phyloP scores from a whole-genome alignment of 2,888 invertebrate genomes.

The Troglohyphantes excavatus region DNA sequence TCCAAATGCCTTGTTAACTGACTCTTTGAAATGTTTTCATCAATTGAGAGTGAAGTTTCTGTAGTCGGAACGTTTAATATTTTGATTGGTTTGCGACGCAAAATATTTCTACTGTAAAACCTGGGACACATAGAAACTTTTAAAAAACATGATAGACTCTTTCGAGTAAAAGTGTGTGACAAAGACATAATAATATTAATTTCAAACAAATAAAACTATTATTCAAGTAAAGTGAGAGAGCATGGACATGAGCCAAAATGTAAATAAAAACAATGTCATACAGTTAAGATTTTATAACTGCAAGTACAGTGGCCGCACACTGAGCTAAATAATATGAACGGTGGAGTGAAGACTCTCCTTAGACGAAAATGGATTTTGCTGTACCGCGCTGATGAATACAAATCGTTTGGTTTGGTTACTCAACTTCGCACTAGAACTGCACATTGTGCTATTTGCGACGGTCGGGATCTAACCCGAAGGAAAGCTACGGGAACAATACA shows the following conservation, averaged over 20 bases:
- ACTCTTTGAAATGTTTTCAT: background rate
- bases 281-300: background rate
- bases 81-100: constrained; percentile 43
- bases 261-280: background rate
- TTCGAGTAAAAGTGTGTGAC: background rate
- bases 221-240: background rate
- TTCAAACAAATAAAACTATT: too few species aligned
- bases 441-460: too few species aligned
- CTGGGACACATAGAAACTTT: background rate
- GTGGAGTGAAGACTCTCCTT: too few species aligned
- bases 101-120: constrained; percentile 28
- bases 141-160: background rate
- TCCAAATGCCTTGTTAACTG: background rate
- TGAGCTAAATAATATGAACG: too few species aligned
- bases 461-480: too few species aligned
- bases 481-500: too few species aligned
- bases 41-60: background rate
- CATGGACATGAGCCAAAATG: background rate
- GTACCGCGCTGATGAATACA: too few species aligned
- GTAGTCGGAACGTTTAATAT: constrained; percentile 51
- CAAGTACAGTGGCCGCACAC: too few species aligned
- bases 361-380: too few species aligned
- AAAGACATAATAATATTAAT: background rate
- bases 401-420: too few species aligned
- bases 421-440: too few species aligned